Percentiles rank a stretch among this genome's conserved stretches.
Evolutionary conservation across 2,113 vertebrate species (phyloP).

Genomic region (Brachirus orientalis): DNA sequence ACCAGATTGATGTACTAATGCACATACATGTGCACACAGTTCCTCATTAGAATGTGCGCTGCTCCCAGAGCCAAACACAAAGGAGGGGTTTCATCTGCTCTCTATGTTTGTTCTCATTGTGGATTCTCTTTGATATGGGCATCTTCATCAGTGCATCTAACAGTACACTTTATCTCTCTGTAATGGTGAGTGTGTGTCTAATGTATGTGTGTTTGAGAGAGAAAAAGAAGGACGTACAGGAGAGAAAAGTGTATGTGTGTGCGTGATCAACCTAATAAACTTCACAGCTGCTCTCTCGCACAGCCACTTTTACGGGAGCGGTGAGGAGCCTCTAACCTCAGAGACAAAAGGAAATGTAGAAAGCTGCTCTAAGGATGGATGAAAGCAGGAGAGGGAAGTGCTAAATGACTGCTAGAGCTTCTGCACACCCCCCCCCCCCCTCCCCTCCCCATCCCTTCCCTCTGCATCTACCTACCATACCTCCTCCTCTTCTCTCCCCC

Average conservation of each 20-base stretch:
- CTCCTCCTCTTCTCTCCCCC: conserved; percentile 17
- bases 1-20: conserved; percentile 35
- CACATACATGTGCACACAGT: neutral
- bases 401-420: conserved; percentile 73
- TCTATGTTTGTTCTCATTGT: conserved; percentile 68
- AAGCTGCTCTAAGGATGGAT: conserved; percentile 72
- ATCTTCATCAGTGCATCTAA: conserved; percentile 65
- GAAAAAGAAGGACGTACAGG: conserved; percentile 4
- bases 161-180: conserved; percentile 34
- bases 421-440: conserved; percentile 9
- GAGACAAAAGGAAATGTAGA: conserved; percentile 76
- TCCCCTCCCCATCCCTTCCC: neutral
- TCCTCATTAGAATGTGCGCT: conserved; percentile 53
- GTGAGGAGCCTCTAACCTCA: conserved; percentile 50
- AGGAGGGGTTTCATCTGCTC: conserved; percentile 68
- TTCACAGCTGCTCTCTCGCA: conserved; percentile 59
- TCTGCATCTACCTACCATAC: conserved; percentile 19
- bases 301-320: conserved; percentile 50
- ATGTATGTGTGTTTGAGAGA: conserved; percentile 7
- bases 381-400: conserved; percentile 68
- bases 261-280: conserved; percentile 57
- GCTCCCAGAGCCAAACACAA: conserved; percentile 57
- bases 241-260: conserved; percentile 4
- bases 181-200: conserved; percentile 20
- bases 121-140: conserved; percentile 61